Conservation (phyloP, 2,113 vertebrate genomes). For the Eptatretus burgeri region DNA sequence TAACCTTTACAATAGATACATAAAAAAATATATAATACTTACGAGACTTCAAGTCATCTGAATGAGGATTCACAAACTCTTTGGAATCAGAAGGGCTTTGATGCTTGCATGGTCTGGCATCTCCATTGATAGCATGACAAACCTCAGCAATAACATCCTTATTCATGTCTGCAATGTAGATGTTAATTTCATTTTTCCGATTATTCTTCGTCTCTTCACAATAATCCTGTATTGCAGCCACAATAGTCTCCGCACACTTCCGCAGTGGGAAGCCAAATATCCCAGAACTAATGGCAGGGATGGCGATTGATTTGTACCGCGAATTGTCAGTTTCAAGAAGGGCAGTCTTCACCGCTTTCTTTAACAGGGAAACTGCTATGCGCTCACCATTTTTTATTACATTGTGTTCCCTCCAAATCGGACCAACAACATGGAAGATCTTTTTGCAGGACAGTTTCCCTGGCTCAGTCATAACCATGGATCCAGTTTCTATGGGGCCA, state of each 20-base stretch:
- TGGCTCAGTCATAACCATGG: constrained; percentile 5
- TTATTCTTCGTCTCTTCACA: neutral
- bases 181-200: neutral
- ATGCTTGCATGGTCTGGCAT: neutral
- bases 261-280: constrained; percentile 8
- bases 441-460: constrained; percentile 7
- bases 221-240: constrained; percentile 3
- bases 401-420: neutral
- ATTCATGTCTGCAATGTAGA: constrained; percentile 5
- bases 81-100: too few relatives aligned
- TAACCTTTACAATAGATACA: too few relatives aligned
- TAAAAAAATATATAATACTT: too few relatives aligned
- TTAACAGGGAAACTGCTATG: neutral
- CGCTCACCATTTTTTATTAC: neutral
- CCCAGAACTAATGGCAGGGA: constrained; percentile 9
- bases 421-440: constrained; percentile 8
- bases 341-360: neutral
- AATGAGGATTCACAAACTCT: too few relatives aligned
- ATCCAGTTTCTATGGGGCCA: neutral
- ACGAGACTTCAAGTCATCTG: too few relatives aligned
- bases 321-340: neutral
- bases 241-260: constrained; percentile 8
- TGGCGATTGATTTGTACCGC: constrained; percentile 6
- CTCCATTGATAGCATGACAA: constrained; percentile 5
- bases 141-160: neutral